Percentiles rank a stretch among this genome's conserved stretches.
Conservation (phyloP, 2,113 vertebrate species). For the Eurypyga helias region DNA sequence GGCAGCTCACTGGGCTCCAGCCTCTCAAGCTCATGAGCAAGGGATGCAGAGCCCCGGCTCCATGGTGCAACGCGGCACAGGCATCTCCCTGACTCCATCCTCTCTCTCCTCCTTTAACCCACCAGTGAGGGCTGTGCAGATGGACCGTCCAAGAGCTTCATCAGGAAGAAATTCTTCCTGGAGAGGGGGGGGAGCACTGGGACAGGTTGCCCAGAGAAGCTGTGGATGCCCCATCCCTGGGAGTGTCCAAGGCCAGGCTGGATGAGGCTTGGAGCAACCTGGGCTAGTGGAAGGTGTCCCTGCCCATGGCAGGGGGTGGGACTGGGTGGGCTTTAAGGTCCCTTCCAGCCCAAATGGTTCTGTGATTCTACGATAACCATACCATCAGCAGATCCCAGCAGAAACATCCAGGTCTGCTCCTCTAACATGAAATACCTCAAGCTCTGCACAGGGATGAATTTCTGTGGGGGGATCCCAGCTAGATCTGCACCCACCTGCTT, state of each 20-base stretch:
- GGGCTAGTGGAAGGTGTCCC: no score
- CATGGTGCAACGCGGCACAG: rapidly evolving
- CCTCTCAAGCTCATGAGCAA: not conserved
- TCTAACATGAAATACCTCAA: not conserved
- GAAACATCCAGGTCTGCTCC: not conserved
- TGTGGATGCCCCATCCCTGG: no score
- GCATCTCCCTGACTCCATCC: not conserved
- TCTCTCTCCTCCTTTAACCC: not conserved
- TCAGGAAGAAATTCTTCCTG: no score
- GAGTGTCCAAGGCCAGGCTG: no score
- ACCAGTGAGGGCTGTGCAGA: not conserved
- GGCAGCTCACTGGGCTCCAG: not conserved
- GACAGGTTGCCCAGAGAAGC: no score
- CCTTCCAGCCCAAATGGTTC: no score
- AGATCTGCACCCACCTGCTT: not conserved
- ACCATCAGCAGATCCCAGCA: not conserved
- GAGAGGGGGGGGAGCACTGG: no score
- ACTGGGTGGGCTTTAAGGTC: no score
- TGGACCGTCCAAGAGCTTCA: not conserved
- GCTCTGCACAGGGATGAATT: not conserved
- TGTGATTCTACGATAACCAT: not conserved
- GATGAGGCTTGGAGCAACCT: no score
- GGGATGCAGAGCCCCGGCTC: not conserved
- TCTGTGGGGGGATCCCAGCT: not conserved
- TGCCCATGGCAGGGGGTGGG: no score